Percentiles rank a stretch among this genome's conserved stretches.
Conservation (phyloP, 2,113 vertebrate genomes). For the Chionodraco myersi region DNA sequence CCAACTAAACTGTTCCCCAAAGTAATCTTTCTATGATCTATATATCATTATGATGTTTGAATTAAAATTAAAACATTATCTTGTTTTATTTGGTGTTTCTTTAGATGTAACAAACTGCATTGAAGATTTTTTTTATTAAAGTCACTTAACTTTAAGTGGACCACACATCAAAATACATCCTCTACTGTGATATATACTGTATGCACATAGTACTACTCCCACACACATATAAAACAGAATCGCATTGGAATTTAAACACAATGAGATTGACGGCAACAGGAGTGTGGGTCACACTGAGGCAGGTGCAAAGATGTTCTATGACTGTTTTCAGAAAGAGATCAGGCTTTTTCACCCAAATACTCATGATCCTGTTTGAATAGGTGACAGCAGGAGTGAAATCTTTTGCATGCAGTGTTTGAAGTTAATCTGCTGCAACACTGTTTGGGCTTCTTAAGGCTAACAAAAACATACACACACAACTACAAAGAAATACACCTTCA, state of each 20-base stretch:
- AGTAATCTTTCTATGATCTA: background rate
- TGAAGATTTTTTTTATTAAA: background rate
- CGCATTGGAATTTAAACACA: background rate
- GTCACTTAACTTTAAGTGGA: background rate
- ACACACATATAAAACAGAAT: background rate
- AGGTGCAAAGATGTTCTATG: background rate
- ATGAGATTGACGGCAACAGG: conserved; percentile 14
- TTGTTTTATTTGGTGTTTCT: background rate
- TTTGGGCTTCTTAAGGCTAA: background rate
- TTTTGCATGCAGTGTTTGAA: conserved; percentile 14
- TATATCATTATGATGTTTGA: background rate
- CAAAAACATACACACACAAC: background rate
- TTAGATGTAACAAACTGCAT: background rate
- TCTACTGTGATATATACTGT: background rate
- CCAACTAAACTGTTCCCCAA: too few relatives aligned
- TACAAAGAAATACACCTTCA: background rate
- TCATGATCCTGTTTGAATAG: background rate
- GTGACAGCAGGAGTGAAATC: conserved; percentile 24
- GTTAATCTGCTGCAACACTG: conserved; percentile 17
- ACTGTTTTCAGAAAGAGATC: background rate
- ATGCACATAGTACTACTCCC: background rate
- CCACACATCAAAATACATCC: background rate
- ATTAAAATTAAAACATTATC: background rate
- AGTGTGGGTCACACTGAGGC: background rate
- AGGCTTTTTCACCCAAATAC: background rate